Percentiles rank a stretch among this genome's conserved stretches.
These are phyloP conservation scores for Ciconia maguari DNA, from an alignment of 2,113 vertebrate species.

Conservation along the genomic window DNA sequence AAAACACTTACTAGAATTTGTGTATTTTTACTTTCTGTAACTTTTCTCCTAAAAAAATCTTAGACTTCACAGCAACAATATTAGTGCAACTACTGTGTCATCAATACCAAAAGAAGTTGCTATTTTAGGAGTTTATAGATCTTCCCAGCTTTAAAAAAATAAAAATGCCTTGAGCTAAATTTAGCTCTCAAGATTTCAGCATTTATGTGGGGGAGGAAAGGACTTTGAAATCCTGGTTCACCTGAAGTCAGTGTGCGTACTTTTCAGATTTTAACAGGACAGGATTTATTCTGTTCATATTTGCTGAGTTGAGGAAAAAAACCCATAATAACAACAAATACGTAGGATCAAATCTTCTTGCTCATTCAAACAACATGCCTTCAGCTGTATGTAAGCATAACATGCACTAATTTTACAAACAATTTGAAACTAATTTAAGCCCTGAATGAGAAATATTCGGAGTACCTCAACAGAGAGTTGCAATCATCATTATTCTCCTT, in stretches of 20 bases:
- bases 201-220: neutral
- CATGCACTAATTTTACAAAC: neutral
- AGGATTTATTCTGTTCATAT: neutral
- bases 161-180: neutral
- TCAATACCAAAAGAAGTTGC: neutral
- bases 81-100: neutral
- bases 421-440: slow-evolving; percentile 9
- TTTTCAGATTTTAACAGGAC: neutral
- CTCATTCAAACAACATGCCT: neutral
- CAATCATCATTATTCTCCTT: slow-evolving; percentile 19
- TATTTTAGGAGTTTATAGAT: neutral
- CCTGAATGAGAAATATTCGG: neutral
- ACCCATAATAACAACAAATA: neutral
- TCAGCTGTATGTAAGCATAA: neutral
- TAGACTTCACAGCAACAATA: neutral
- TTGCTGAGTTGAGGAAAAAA: neutral
- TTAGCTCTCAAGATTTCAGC: neutral
- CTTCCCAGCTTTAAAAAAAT: neutral
- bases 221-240: neutral
- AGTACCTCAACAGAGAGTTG: neutral
- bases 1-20: neutral
- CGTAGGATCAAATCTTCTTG: neutral
- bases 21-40: neutral
- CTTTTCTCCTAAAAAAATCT: neutral
- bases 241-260: neutral